Percentiles rank a stretch among this genome's conserved stretches.
phyloP scores from a whole-genome alignment of 2,888 invertebrate genomes.

The Pedicia rivosa region DNA sequence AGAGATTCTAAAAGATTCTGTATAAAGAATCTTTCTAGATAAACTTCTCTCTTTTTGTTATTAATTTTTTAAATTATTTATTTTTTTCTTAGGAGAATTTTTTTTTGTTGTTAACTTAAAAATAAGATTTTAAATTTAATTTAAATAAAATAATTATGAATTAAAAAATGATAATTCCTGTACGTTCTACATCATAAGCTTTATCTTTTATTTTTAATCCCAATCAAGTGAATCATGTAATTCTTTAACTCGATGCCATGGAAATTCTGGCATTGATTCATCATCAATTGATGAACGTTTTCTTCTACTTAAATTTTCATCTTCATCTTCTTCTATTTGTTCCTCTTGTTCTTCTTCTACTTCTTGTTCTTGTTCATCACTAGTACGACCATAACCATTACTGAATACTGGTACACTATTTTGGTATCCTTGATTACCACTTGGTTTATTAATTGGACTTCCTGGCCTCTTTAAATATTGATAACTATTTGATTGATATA shows the following conservation, averaged over 20 bases:
- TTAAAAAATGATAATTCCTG: no score
- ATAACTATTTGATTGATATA: conserved; percentile 23
- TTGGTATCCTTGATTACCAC: conserved; percentile 17
- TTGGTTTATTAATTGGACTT: conserved; percentile 15
- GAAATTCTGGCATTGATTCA: conserved; percentile 46
- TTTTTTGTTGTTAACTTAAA: no score
- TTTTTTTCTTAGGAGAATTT: no score
- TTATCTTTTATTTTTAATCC: conserved; percentile 37
- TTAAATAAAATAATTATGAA: no score
- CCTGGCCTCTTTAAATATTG: conserved; percentile 29
- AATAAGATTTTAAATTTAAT: no score
- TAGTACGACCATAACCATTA: conserved; percentile 23
- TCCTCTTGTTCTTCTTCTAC: conserved; percentile 16
- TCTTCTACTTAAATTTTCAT: no score
- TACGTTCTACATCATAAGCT: no score
- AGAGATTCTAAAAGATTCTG: no score
- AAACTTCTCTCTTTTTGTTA: no score
- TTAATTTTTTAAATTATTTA: no score
- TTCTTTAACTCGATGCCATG: conserved; percentile 62
- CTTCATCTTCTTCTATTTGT: conserved; percentile 15
- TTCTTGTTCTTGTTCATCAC: conserved; percentile 23
- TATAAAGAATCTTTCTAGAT: no score
- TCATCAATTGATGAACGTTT: conserved; percentile 13
- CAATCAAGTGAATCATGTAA: conserved; percentile 50
- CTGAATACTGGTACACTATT: conserved; percentile 22